Conservation (phyloP, 2,797 vertebrate species). For the Hybognathus amarus region DNA sequence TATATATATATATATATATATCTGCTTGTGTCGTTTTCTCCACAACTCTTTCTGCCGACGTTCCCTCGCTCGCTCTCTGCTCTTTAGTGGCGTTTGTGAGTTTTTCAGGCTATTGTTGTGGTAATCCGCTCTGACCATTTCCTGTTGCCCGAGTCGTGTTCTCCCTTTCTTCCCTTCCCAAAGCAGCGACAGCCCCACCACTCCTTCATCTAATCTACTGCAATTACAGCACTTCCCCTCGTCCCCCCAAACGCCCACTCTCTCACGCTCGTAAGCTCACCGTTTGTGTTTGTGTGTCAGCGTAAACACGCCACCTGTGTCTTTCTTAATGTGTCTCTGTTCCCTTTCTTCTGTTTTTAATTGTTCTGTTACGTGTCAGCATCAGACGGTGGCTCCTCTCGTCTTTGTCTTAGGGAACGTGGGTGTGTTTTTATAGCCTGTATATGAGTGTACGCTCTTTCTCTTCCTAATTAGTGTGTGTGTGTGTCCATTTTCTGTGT, state of each 20-base stretch:
- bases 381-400: constrained; percentile 53
- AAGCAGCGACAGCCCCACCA: constrained; percentile 24
- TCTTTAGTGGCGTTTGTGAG: constrained; percentile 31
- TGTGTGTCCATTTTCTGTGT: constrained; percentile 58
- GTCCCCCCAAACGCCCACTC: constrained; percentile 62
- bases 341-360: constrained; percentile 31
- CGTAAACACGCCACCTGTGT: constrained; percentile 28
- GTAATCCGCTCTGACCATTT: constrained; percentile 71
- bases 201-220: constrained; percentile 55
- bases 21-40: not conserved
- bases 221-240: constrained; percentile 52
- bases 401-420: constrained; percentile 28
- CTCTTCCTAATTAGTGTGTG: constrained; percentile 48
- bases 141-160: constrained; percentile 20
- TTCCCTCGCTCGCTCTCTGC: constrained; percentile 27
- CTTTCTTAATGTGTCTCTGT: constrained; percentile 9
- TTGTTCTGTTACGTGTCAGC: constrained; percentile 20
- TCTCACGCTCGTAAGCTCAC: constrained; percentile 23
- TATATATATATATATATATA: constrained; percentile 13
- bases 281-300: constrained; percentile 41
- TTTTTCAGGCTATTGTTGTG: constrained; percentile 57
- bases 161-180: constrained; percentile 53
- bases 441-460: constrained; percentile 44
- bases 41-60: constrained; percentile 36
- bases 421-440: constrained; percentile 33